A percentile compares a stretch with the other conserved stretches of the same genome.
Conservation (phyloP, 2,888 invertebrate genomes). For the Agriopis marginaria region DNA sequence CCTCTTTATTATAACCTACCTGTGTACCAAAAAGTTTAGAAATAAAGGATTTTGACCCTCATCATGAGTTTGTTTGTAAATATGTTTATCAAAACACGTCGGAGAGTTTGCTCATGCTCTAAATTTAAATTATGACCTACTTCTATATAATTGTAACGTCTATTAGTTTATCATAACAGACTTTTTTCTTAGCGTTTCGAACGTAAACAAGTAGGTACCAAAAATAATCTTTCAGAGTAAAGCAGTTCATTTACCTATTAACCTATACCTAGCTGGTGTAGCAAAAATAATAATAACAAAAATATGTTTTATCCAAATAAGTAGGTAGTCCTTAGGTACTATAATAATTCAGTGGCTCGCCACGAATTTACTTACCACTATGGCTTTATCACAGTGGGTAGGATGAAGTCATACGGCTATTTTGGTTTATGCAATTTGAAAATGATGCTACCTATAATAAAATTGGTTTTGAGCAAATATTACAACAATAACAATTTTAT, state of each 20-base stretch:
- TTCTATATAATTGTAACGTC: neutral
- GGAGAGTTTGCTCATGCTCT: neutral
- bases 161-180: neutral
- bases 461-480: too few species aligned
- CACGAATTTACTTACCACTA: constrained; percentile 14
- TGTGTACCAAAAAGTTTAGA: neutral
- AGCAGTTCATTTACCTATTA: too few species aligned
- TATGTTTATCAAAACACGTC: neutral
- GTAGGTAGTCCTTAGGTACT: too few species aligned
- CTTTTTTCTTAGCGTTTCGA: neutral
- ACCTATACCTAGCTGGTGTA: too few species aligned
- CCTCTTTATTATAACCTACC: neutral
- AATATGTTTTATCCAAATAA: neutral
- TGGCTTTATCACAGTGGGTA: constrained; percentile 25
- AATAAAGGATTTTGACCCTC: neutral
- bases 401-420: constrained; percentile 29
- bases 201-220: too few species aligned
- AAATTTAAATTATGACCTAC: constrained; percentile 2
- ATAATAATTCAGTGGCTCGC: constrained; percentile 1
- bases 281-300: too few species aligned
- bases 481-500: too few species aligned
- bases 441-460: neutral
- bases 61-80: neutral
- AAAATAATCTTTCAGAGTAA: too few species aligned
- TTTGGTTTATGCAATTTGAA: constrained; percentile 16